Evolutionary conservation across 2,113 vertebrate genomes (phyloP).

Genomic region (Cyanistes caeruleus): DNA sequence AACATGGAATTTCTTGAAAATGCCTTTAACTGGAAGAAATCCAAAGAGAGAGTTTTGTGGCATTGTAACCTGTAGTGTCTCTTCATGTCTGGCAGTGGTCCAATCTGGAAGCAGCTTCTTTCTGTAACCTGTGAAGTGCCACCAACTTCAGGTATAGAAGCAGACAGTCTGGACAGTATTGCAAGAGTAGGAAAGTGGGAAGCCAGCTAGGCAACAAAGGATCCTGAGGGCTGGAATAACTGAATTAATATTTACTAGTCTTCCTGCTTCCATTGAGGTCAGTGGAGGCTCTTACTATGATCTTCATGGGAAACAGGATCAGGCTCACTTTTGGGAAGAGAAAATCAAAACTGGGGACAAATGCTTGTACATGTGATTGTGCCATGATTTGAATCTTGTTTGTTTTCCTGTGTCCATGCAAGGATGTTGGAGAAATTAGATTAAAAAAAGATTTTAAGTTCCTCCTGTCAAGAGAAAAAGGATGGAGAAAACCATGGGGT

Average conservation of each 20-base stretch:
- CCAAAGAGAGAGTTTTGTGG: background rate
- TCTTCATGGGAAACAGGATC: background rate
- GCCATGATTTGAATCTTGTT: background rate
- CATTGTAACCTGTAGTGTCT: background rate
- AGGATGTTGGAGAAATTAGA: background rate
- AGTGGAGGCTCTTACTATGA: background rate
- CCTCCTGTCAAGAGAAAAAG: background rate
- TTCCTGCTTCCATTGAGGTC: background rate
- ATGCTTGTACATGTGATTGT: background rate
- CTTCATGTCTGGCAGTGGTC: background rate
- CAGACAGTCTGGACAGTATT: background rate
- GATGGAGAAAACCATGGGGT: background rate
- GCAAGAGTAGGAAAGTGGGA: background rate
- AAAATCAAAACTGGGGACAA: background rate
- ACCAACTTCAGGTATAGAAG: background rate
- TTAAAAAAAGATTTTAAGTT: background rate
- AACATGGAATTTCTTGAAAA: background rate
- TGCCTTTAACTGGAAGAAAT: background rate
- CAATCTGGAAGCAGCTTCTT: background rate
- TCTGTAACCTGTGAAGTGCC: background rate
- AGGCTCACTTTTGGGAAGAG: background rate
- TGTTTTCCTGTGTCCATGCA: background rate
- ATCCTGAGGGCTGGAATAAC: background rate
- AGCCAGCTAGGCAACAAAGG: background rate
- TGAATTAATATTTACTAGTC: background rate